Evolutionary conservation across 1,140 invertebrate species (phyloP), one percentile per base, ranked within the genome.

Genomic region (Drosophila lowei): DNA sequence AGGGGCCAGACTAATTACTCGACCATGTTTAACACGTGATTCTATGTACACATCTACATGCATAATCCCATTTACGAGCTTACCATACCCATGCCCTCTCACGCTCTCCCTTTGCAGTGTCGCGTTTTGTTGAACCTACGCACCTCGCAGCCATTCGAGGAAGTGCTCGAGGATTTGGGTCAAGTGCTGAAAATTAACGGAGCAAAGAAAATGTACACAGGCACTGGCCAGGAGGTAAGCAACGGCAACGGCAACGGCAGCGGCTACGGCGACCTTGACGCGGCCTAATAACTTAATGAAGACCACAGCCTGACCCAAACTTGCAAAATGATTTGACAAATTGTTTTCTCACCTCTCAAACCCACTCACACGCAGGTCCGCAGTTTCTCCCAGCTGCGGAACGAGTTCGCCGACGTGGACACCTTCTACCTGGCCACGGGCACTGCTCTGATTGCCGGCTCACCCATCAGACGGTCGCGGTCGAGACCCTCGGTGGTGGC

Each of bases 81-180:
- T 21, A 23, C 25, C 38, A 18, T 18, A 25, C 23, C 23, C 23
- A 23, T 5, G 5, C 23, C 23, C 23, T 23, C 23, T 23, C 23
- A 23, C 23, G 18, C 16, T 15, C 46, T 30, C 46, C 63, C 38
- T 7, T 92, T 92, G 3, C 91, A 97, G 95, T 97, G 97, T 91
- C 95, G 97, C 67, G 97, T 98, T 21, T 91, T 99, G 62, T 92
- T 99, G 50, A 99, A 99, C 92, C 93, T 98, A 70, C 94, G 97
- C 62, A 98, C 97, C 1, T 95, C 96, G 8, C 97, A 98, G 90
- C 97, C 96, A 2, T 99, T 98, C 90, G 97, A 99, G 92, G 97
- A 98, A 89, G 96, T 99, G n/a, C 92, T 99, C 56, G 95, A 96
- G 90, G 97, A 98, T 92, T 93, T 98, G 77, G 97, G 97, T 65